These are phyloP conservation scores for Drosophila longiperda DNA, from an alignment of 2,888 invertebrate genomes.

Conservation along the genomic window DNA sequence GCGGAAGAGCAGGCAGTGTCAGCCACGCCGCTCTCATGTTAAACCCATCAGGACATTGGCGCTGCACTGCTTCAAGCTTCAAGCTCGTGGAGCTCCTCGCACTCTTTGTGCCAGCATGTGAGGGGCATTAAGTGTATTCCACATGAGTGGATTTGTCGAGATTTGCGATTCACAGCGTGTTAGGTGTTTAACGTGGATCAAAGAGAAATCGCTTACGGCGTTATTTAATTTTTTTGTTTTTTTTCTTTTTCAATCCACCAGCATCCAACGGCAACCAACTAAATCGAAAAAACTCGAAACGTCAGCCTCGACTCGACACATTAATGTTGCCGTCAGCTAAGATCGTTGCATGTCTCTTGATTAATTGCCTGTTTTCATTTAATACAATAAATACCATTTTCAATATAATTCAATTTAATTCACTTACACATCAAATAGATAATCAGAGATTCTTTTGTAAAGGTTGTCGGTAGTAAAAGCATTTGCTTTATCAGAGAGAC, in stretches of 20 bases:
- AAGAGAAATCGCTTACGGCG: conserved; percentile 65
- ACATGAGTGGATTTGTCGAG: conserved; percentile 71
- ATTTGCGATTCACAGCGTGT: conserved; percentile 72
- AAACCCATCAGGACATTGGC: conserved; percentile 38
- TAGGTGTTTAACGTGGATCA: conserved; percentile 73
- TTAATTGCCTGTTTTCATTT: conserved; percentile 6
- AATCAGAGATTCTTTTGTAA: neutral
- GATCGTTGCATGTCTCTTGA: conserved; percentile 27
- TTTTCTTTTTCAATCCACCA: neutral
- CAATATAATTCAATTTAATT: neutral
- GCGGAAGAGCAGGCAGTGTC: conserved; percentile 34
- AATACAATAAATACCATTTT: neutral
- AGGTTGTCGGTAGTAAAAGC: neutral
- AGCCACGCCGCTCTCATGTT: conserved; percentile 51
- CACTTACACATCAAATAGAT: neutral
- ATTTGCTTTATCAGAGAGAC: neutral
- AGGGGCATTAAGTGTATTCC: conserved; percentile 68
- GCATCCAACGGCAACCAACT: conserved; percentile 4
- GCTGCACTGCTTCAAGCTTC: conserved; percentile 24
- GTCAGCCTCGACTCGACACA: conserved; percentile 37
- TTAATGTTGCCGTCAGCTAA: conserved; percentile 56
- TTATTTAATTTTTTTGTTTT: conserved; percentile 3
- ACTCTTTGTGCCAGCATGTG: conserved; percentile 44
- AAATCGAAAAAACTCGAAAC: conserved; percentile 14
- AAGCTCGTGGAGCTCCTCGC: conserved; percentile 2